Evolutionary conservation across 2,113 vertebrate species (phyloP).

Genomic region (Agelaius phoeniceus): DNA sequence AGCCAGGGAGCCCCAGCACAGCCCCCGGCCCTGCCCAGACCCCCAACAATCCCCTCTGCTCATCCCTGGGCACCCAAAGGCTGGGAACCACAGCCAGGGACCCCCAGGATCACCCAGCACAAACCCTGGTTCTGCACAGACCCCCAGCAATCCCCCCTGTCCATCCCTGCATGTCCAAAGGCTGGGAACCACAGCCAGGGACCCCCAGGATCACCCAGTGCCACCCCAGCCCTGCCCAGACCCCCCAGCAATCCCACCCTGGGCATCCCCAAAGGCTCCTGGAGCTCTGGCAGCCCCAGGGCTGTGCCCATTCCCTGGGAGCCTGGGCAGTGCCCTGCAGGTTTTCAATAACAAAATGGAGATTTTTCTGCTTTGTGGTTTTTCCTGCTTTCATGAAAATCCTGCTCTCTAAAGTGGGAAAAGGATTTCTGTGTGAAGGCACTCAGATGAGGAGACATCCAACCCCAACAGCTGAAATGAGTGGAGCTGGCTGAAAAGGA

Average conservation of each 20-base stretch:
- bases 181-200: neutral
- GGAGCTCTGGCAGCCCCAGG: neutral
- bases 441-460: neutral
- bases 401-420: neutral
- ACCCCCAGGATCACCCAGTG: accelerated
- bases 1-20: too few species aligned
- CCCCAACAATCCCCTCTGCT: neutral
- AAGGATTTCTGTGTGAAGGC: neutral
- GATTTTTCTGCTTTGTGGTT: neutral
- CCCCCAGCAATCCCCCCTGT: too few species aligned
- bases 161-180: neutral
- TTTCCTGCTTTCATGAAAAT: neutral
- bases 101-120: accelerated
- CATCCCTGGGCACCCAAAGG: neutral
- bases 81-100: neutral
- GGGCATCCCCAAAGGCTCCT: neutral
- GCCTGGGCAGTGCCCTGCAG: neutral
- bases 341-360: neutral
- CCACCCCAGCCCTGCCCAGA: neutral
- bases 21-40: neutral
- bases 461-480: neutral
- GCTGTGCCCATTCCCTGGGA: neutral
- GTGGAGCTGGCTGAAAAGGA: neutral
- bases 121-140: accelerated
- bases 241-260: neutral